Evolutionary conservation across 2,797 vertebrate species (phyloP).

Genomic region (Tympanoctomys barrerae): DNA sequence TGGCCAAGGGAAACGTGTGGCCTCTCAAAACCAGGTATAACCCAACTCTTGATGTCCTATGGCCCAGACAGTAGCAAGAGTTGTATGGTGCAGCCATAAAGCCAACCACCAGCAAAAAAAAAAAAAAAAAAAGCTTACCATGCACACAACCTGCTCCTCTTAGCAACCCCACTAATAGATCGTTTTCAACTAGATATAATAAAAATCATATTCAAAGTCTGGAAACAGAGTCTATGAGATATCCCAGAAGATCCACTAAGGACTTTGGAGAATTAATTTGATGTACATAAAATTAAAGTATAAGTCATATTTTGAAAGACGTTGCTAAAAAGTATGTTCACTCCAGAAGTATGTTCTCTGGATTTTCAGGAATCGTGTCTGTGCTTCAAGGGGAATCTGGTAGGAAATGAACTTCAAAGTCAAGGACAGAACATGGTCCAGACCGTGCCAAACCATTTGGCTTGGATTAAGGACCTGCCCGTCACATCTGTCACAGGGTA

Average conservation of each 20-base stretch:
- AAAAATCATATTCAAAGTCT: neutral
- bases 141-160: fast-evolving
- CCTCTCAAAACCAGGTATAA: neutral
- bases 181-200: neutral
- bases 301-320: neutral
- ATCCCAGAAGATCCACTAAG: neutral
- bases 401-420: neutral
- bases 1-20: neutral
- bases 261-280: neutral
- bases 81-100: neutral
- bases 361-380: neutral
- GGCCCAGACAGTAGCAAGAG: neutral
- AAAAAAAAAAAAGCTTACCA: neutral
- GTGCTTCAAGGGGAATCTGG: neutral
- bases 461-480: neutral
- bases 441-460: neutral
- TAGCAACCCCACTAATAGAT: neutral
- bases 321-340: neutral
- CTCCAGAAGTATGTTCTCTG: neutral
- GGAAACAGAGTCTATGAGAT: neutral
- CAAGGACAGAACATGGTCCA: neutral
- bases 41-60: neutral
- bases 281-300: neutral
- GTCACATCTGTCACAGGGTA: neutral
- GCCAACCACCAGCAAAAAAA: neutral